These are phyloP conservation scores for Cyanistes caeruleus DNA, from an alignment of 2,113 vertebrate species.

Conservation along the genomic window DNA sequence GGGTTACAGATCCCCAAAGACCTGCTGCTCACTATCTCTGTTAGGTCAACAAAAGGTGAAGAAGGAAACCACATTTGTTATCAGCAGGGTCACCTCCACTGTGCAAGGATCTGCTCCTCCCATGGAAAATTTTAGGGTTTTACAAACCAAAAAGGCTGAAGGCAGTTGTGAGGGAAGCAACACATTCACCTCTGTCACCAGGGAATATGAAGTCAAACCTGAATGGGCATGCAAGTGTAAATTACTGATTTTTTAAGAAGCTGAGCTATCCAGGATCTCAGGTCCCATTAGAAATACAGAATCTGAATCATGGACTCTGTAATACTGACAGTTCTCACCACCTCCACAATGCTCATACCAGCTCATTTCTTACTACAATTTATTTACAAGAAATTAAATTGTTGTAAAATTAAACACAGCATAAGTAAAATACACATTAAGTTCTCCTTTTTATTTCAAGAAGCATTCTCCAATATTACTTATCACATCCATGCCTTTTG, in stretches of 20 bases:
- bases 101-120: not conserved
- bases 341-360: not conserved
- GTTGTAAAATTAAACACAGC: not conserved
- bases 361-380: not conserved
- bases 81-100: not conserved
- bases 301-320: not conserved
- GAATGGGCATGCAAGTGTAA: not conserved
- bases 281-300: not conserved
- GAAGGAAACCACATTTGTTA: not conserved
- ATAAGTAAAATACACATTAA: not conserved
- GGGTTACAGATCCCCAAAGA: not conserved
- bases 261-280: not conserved
- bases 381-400: not conserved
- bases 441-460: not conserved
- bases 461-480: not conserved
- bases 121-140: not conserved
- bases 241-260: not conserved
- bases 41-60: slow-evolving; percentile 16
- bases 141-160: not conserved
- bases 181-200: not conserved
- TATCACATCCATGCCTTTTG: not conserved
- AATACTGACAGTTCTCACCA: not conserved
- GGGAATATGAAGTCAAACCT: not conserved
- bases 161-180: not conserved
- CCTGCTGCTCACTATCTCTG: not conserved